Base-by-base conservation (phyloP, 1,140 invertebrate genomes). In the Papilio xuthus region DNA sequence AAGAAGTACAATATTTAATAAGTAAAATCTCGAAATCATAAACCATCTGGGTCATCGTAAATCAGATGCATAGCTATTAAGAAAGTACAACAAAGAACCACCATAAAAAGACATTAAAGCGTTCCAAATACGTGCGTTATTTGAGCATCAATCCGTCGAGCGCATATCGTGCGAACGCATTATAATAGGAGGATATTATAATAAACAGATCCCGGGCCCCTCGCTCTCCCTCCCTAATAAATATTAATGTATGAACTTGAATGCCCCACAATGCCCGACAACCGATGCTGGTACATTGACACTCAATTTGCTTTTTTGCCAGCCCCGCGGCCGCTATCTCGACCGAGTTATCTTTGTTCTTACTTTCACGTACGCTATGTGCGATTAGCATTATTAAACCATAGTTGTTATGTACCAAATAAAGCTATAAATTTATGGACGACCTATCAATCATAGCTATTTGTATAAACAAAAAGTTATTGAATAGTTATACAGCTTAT, bases 161-260 rank as follows among this genome's bases (percentile, higher is more conserved):
- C 50, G 80, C 81, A 81, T 88, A 88, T 92, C 92, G 90, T 93
- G 92, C 89, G 92, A 93, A 90, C 90, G 88, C 89, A 89, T 93
- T 90, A 91, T 93, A 92, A 92, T 92, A 89, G 83, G 88, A 92
- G 92, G 92, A 93, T 90, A 93, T 93, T 92, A 93, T 92, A 92
- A 92, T 93, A 93, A 93, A 93, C 92, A 91, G 90, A 90, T 89
- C 84, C 82, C 81, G 85, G 84, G 86, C 88, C 88, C 88, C 90
- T 89, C 84, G 84, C 80, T 53, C 82, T 84, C 84, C 88, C 90
- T 89, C 89, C 87, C 88, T 89, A 92, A 93, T 92, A 93, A 91
- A 92, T 92, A 93, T 93, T 92, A 92, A 93, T 92, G 89, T 89
- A 89, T 87, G 90, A 92, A 89, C 90, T 91, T 91, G 87, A 90